phyloP scores from a whole-genome alignment of 2,888 invertebrate species.

The Synanthedon tipuliformis region DNA sequence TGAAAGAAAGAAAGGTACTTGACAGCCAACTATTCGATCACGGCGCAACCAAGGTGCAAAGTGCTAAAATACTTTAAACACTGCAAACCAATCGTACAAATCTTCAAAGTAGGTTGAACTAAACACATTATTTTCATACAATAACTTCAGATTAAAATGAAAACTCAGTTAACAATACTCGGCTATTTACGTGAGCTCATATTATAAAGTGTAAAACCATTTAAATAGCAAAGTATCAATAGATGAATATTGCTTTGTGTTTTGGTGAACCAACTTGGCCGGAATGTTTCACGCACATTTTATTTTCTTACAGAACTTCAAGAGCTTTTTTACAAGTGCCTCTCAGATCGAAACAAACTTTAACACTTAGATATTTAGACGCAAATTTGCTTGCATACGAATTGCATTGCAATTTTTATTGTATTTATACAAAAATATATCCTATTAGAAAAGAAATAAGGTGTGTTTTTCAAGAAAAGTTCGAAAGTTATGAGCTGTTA shows the following conservation, averaged over 20 bases:
- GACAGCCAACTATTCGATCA: no score
- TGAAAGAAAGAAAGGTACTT: no score
- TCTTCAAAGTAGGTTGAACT: slow-evolving; percentile 54
- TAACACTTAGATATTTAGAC: slow-evolving; percentile 2
- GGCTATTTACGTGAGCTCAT: slow-evolving; percentile 62
- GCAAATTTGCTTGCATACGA: background rate
- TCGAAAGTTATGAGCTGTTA: background rate
- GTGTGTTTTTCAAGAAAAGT: background rate
- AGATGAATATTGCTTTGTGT: slow-evolving; percentile 63
- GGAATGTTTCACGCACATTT: slow-evolving; percentile 67
- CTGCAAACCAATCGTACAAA: slow-evolving; percentile 29
- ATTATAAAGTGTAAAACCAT: slow-evolving; percentile 71
- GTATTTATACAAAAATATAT: no score
- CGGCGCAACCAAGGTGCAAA: no score
- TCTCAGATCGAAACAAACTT: slow-evolving; percentile 12
- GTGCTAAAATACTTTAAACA: slow-evolving; percentile 13
- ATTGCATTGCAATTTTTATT: no score
- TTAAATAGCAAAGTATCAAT: slow-evolving; percentile 66
- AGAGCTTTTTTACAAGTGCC: slow-evolving; percentile 11
- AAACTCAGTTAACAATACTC: slow-evolving; percentile 43
- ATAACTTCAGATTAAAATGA: slow-evolving; percentile 54
- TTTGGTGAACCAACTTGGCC: slow-evolving; percentile 67
- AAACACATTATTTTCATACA: slow-evolving; percentile 65
- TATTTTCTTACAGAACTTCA: slow-evolving; percentile 40
- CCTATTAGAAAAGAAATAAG: background rate